phyloP scores from a whole-genome alignment of 2,888 invertebrate species.

The Colletes collaris region DNA sequence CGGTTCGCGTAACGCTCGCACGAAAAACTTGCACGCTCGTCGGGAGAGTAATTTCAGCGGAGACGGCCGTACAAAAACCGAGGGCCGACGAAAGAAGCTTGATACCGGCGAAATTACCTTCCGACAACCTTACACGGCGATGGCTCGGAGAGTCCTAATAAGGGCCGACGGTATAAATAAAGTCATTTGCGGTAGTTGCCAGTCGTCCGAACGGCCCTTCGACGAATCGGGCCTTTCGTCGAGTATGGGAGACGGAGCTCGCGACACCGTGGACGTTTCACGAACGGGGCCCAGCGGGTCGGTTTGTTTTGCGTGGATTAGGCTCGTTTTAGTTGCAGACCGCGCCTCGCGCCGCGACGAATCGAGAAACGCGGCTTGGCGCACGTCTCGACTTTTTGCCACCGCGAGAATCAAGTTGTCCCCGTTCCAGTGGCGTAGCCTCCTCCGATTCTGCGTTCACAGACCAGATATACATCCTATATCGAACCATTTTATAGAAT shows the following conservation, averaged over 20 bases:
- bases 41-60: constrained; percentile 50
- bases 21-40: constrained; percentile 51
- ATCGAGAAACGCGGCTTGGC: constrained; percentile 62
- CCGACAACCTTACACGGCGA: constrained; percentile 50
- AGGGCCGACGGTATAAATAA: constrained; percentile 63
- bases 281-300: constrained; percentile 31
- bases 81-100: constrained; percentile 46
- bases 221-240: constrained; percentile 64
- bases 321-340: constrained; percentile 62
- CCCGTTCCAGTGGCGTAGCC: constrained; percentile 42
- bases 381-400: constrained; percentile 65
- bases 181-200: constrained; percentile 65
- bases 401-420: constrained; percentile 60
- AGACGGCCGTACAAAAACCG: constrained; percentile 32
- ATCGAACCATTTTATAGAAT: too few relatives aligned
- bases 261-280: constrained; percentile 9
- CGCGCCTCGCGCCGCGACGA: constrained; percentile 64
- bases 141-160: constrained; percentile 54
- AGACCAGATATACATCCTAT: too few relatives aligned
- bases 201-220: constrained; percentile 44
- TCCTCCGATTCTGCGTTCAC: neutral
- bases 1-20: constrained; percentile 38
- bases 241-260: constrained; percentile 37
- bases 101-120: constrained; percentile 51
- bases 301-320: constrained; percentile 69